Conservation (phyloP, 2,888 invertebrate species). For the Oscheius onirici region DNA sequence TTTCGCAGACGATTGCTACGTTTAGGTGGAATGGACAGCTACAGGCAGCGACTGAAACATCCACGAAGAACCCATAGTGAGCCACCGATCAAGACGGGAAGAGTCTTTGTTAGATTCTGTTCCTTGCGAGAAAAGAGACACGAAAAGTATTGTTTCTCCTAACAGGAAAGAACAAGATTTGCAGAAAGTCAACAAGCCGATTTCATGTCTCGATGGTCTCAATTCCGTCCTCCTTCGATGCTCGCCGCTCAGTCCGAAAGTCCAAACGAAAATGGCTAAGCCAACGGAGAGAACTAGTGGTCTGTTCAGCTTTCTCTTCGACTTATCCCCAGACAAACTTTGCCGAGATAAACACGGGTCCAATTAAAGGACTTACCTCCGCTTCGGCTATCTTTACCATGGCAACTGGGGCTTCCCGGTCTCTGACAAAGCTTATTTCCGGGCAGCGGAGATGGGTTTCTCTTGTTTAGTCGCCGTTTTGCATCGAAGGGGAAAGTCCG, state of each 20-base stretch:
- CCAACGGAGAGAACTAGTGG: constrained; percentile 2
- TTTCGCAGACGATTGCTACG: no score
- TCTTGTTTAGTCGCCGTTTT: no score
- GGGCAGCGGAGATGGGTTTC: no score
- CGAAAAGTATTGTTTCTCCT: not conserved
- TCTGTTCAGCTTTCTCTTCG: not conserved
- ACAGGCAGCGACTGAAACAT: not conserved
- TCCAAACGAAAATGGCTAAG: not conserved
- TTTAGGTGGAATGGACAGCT: not conserved
- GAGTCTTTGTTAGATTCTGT: not conserved
- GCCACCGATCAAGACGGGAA: not conserved
- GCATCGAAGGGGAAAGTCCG: no score
- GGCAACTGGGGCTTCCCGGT: no score
- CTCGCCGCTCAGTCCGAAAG: not conserved
- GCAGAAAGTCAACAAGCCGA: not conserved
- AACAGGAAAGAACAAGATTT: not conserved
- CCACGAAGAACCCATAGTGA: constrained; percentile 15
- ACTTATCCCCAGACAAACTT: no score
- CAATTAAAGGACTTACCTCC: no score
- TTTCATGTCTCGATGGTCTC: constrained; percentile 18
- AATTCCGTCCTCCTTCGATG: constrained; percentile 18
- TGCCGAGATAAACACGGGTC: no score
- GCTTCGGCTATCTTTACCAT: no score
- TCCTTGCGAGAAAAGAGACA: constrained; percentile 17
- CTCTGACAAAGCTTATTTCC: no score